Evolutionary conservation across 2,888 invertebrate species (phyloP).

Genomic region (Neoaliturus tenellus): DNA sequence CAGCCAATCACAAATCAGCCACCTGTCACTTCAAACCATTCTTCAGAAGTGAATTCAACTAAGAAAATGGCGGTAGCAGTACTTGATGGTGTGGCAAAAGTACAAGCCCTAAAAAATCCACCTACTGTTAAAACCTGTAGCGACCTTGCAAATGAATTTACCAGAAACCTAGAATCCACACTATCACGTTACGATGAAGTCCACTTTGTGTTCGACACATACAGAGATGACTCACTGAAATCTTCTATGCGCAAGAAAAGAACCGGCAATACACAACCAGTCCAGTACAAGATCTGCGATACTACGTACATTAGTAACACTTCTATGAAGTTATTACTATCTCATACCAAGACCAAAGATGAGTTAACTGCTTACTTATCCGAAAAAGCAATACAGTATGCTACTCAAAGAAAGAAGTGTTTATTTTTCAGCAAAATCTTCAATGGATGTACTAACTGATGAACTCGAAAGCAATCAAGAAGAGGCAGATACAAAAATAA

Average conservation of each 20-base stretch:
- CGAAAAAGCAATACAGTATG: constrained; percentile 8
- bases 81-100: constrained; percentile 28
- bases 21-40: constrained; percentile 7
- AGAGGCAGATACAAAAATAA: constrained; percentile 34
- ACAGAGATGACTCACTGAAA: background rate
- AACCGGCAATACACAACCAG: constrained; percentile 31
- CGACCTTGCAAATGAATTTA: constrained; percentile 36
- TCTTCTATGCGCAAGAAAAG: constrained; percentile 22
- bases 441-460: constrained; percentile 31
- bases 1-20: background rate
- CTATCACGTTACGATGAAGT: background rate
- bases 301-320: constrained; percentile 1
- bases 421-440: background rate
- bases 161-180: constrained; percentile 1
- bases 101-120: constrained; percentile 17
- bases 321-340: background rate
- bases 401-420: background rate
- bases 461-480: constrained; percentile 36
- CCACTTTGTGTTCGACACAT: constrained; percentile 35
- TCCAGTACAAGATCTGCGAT: constrained; percentile 17
- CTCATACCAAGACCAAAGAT: background rate
- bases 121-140: constrained; percentile 14
- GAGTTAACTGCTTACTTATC: background rate
- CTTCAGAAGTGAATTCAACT: background rate
- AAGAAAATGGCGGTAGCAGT: constrained; percentile 1